Evolutionary conservation across 2,888 invertebrate species (phyloP).

Genomic region (Caenorhabditis sp.): DNA sequence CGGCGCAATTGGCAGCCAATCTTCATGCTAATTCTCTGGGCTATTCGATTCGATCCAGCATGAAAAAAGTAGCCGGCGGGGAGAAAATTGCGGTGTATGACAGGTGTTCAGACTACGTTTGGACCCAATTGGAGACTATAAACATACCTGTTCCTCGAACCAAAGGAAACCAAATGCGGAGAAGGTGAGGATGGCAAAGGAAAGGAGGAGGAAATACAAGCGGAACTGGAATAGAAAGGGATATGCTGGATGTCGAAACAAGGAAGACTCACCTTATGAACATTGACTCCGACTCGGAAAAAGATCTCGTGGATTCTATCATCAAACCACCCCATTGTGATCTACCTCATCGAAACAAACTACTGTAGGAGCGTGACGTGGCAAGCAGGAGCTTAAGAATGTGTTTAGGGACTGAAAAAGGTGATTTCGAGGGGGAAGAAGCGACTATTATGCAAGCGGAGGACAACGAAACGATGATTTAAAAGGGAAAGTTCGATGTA

Average conservation of each 20-base stretch:
- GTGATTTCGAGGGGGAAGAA: not conserved
- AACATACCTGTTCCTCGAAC: constrained; percentile 77
- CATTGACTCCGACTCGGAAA: constrained; percentile 75
- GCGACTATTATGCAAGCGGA: constrained; percentile 16
- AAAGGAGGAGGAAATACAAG: constrained; percentile 69
- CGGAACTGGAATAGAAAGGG: constrained; percentile 68
- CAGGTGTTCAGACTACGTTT: constrained; percentile 13
- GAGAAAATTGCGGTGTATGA: not conserved
- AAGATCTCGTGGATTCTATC: constrained; percentile 66
- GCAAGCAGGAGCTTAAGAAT: not conserved
- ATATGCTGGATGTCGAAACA: too few species aligned
- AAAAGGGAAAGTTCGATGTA: constrained; percentile 18
- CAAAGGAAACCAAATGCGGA: constrained; percentile 77
- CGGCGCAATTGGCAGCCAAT: too few species aligned
- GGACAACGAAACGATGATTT: constrained; percentile 7
- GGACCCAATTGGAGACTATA: constrained; percentile 6
- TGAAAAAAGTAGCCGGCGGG: not conserved
- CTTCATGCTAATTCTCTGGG: not conserved
- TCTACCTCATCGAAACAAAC: constrained; percentile 38
- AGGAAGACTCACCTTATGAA: constrained; percentile 62
- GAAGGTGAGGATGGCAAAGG: constrained; percentile 75
- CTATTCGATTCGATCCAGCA: not conserved
- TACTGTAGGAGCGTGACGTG: constrained; percentile 15
- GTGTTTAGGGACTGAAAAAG: not conserved
- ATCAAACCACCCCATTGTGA: constrained; percentile 57